These are phyloP conservation scores for Stenurella melanura DNA, from an alignment of 2,888 invertebrate genomes.

Conservation along the genomic window DNA sequence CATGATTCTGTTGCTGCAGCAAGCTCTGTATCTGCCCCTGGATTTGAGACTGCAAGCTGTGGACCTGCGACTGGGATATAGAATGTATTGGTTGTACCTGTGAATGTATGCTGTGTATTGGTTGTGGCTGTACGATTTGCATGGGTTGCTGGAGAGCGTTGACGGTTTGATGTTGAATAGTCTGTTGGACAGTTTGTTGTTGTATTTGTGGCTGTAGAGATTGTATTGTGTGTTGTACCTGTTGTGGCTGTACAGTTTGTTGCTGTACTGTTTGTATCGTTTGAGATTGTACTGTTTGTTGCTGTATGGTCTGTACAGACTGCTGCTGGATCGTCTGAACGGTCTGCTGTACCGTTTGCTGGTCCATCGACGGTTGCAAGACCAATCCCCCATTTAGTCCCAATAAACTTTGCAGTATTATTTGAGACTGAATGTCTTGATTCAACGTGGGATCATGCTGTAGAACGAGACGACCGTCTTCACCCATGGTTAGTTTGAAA, in stretches of 20 bases:
- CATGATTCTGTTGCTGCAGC: conserved; percentile 62
- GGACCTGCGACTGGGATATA: conserved; percentile 65
- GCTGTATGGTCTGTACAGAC: conserved; percentile 71
- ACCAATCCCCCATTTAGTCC: conserved; percentile 71
- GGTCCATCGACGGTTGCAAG: conserved; percentile 71
- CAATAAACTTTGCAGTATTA: conserved; percentile 71
- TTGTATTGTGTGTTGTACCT: conserved; percentile 68
- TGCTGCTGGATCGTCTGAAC: conserved; percentile 73
- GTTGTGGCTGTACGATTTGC: conserved; percentile 71
- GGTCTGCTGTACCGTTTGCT: conserved; percentile 71
- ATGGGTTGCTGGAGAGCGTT: conserved; percentile 68
- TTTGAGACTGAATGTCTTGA: conserved; percentile 74
- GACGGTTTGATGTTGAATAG: conserved; percentile 68
- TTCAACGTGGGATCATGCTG: conserved; percentile 79
- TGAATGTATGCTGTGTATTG: conserved; percentile 67
- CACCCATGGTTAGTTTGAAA: conserved; percentile 80
- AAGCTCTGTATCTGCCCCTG: conserved; percentile 65
- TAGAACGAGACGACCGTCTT: conserved; percentile 80
- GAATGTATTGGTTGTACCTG: conserved; percentile 66
- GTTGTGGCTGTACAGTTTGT: conserved; percentile 70
- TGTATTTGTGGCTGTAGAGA: conserved; percentile 70
- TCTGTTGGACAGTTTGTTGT: conserved; percentile 70
- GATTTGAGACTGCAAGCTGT: conserved; percentile 68
- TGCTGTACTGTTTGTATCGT: conserved; percentile 72
- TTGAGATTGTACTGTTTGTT: conserved; percentile 68